Conservation (phyloP, 2,888 invertebrate species). For the Eilema depressum region DNA sequence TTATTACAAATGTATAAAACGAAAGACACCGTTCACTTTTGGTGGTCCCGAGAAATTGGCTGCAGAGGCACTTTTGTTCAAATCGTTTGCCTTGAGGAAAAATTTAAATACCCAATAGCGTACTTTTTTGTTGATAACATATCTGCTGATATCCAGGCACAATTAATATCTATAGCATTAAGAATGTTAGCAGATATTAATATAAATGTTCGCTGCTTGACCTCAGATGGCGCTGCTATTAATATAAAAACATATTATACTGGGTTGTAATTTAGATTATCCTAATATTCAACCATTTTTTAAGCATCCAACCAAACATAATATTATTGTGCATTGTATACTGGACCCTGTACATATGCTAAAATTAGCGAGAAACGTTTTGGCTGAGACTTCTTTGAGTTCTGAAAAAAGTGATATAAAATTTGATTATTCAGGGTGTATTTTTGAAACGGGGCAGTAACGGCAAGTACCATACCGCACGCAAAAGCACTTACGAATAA, state of each 20-base stretch:
- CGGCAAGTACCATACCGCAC: too few species aligned
- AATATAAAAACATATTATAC: not conserved
- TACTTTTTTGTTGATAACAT: conserved; percentile 13
- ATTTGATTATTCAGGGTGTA: too few species aligned
- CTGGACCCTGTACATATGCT: not conserved
- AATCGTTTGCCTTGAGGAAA: not conserved
- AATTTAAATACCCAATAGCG: conserved; percentile 9
- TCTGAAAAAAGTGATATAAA: too few species aligned
- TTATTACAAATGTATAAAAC: not conserved
- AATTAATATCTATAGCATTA: conserved; percentile 6
- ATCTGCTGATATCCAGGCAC: not conserved
- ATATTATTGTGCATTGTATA: not conserved
- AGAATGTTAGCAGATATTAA: not conserved
- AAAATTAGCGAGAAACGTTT: conserved; percentile 3
- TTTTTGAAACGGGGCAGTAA: too few species aligned
- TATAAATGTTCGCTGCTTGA: not conserved
- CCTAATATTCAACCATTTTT: not conserved
- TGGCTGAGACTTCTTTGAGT: not conserved
- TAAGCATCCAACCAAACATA: too few species aligned
- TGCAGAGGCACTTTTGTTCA: not conserved
- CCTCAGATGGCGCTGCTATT: not conserved
- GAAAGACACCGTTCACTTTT: too few species aligned
- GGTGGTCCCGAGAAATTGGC: not conserved
- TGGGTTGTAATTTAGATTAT: not conserved
- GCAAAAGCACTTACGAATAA: too few species aligned